Evolutionary conservation across 2,113 vertebrate genomes (phyloP), one percentile per base, ranked within the genome.

Genomic region (Axis porcinus): DNA sequence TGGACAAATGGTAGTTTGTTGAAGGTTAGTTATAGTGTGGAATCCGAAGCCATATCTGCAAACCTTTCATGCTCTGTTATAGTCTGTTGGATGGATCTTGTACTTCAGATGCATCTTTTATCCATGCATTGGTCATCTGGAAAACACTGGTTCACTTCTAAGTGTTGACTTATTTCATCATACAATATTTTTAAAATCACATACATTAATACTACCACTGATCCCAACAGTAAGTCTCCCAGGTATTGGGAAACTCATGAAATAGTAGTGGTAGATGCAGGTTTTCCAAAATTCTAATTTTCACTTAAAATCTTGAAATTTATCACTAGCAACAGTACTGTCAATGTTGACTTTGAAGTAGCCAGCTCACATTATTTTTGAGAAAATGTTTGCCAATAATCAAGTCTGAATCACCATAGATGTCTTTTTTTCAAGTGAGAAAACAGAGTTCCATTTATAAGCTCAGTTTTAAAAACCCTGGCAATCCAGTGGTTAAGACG

Each of bases 71-170:
- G 45, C 17, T 91, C 28, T 23, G 28, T 33, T 62, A 64, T 70
- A 79, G 27, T 89, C n/a, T 88, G 5, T 76, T 90, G n/a, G n/a
- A 74, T 88, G n/a, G 43, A 57, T 91, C 50, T 93, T 83, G 8
- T 81, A 47, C 14, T 85, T 96, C 50, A 93, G 1, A 64, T 91
- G 62, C 28, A 58, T 96, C 60, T 96, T 97, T 94, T 79, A 57
- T 14, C 8, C 55, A 47, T 76, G 5, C 27, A 27, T 83, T 60
- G 36, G 58, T 85, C 67, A 55, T 67, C 62, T 92, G 78, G 36
- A 94, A 94, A 84, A 94, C 62, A 82, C 0, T 82, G 81, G 40
- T 50, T 86, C 17, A 21, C 67, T 88, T 96, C 83, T 67, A 86
- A 52, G 58, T 91, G 14, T 89, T 95, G 50, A 78, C 10, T 95